Percentiles rank a stretch among this genome's conserved stretches.
Evolutionary conservation across 2,113 vertebrate species (phyloP).

Genomic region (Megaceryle torquata): DNA sequence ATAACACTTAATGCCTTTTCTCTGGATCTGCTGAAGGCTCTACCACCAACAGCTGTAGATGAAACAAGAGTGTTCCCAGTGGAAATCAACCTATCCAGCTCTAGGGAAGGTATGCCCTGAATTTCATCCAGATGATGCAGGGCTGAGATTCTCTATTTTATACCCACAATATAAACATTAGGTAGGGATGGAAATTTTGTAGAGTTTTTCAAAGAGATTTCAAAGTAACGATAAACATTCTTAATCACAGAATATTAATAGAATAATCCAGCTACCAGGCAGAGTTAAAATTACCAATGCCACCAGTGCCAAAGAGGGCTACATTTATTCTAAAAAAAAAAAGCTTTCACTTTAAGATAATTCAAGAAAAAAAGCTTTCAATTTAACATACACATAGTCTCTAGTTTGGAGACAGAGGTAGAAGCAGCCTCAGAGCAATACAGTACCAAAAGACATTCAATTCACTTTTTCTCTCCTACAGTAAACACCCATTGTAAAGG

Average conservation of each 20-base stretch:
- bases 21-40: not conserved
- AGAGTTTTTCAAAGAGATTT: not conserved
- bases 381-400: not conserved
- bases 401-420: not conserved
- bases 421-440: not conserved
- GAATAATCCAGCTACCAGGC: not conserved
- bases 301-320: not conserved
- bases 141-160: not conserved
- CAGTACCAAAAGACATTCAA: not conserved
- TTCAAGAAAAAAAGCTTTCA: not conserved
- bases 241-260: not conserved
- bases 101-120: not conserved
- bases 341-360: not conserved
- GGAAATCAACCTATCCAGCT: not conserved
- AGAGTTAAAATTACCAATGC: not conserved
- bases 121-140: accelerated
- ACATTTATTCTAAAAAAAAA: not conserved
- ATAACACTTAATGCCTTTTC: not conserved
- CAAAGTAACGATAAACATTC: not conserved
- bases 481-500: not conserved
- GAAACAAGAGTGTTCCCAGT: not conserved
- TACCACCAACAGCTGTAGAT: not conserved
- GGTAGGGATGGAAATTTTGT: not conserved
- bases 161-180: not conserved
- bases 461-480: not conserved